Percentiles rank a stretch among this genome's conserved stretches.
These are phyloP conservation scores for Xylota sylvarum DNA, from an alignment of 2,888 invertebrate genomes.

Conservation along the genomic window DNA sequence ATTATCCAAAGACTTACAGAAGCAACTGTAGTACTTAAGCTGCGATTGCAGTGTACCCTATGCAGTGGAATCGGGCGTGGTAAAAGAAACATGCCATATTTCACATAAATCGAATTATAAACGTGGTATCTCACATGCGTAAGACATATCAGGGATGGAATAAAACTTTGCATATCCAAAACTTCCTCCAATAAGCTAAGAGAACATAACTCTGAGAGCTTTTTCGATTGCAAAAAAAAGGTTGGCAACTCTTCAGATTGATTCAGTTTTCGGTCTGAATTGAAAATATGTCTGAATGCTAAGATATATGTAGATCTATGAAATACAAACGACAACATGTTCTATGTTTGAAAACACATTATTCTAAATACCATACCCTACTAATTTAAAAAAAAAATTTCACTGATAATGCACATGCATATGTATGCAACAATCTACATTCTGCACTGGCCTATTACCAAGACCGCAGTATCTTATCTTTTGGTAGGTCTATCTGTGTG, in stretches of 20 bases:
- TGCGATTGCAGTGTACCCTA: conserved; percentile 7
- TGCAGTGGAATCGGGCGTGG: not conserved
- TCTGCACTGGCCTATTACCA: conserved; percentile 19
- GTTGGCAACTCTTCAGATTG: too few relatives aligned
- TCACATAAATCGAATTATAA: too few relatives aligned
- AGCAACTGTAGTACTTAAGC: not conserved
- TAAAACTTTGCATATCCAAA: too few relatives aligned
- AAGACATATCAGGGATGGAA: too few relatives aligned
- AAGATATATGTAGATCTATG: not conserved
- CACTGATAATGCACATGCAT: conserved; percentile 75
- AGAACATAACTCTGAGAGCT: not conserved
- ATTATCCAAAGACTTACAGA: not conserved
- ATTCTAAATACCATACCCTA: conserved; percentile 19
- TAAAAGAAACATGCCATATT: too few relatives aligned
- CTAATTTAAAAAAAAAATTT: conserved; percentile 5
- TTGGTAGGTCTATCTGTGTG: conserved; percentile 35
- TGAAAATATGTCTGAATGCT: too few relatives aligned
- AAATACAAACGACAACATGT: too few relatives aligned
- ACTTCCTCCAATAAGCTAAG: too few relatives aligned
- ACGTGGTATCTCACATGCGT: too few relatives aligned
- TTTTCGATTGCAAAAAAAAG: too few relatives aligned
- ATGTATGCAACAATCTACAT: conserved; percentile 49
- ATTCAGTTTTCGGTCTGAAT: too few relatives aligned
- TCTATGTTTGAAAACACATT: not conserved
- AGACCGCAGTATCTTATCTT: conserved; percentile 56